These are phyloP conservation scores for Pseudopipra pipra DNA, from an alignment of 2,113 vertebrate genomes.

Conservation along the genomic window DNA sequence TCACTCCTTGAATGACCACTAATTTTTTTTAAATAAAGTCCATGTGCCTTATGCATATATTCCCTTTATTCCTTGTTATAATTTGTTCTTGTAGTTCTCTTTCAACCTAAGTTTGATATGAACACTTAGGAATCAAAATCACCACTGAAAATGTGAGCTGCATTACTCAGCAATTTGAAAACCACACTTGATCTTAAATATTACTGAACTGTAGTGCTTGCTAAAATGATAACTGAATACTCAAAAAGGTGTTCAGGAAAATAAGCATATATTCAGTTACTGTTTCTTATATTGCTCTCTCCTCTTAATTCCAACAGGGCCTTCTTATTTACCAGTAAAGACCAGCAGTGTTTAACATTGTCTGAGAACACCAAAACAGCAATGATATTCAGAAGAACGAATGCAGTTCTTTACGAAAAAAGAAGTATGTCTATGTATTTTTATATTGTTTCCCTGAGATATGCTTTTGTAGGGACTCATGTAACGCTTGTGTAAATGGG, in stretches of 20 bases:
- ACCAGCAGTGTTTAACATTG: constrained; percentile 60
- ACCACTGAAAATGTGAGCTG: not conserved
- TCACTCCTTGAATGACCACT: not conserved
- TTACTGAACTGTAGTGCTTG: not conserved
- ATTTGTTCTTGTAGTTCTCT: not conserved
- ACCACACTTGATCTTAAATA: not conserved
- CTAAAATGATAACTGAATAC: not conserved
- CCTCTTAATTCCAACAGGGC: constrained; percentile 52
- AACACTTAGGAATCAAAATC: not conserved
- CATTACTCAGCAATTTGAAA: not conserved
- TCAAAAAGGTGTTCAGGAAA: not conserved
- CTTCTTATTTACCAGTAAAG: constrained; percentile 67
- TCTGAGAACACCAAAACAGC: constrained; percentile 55
- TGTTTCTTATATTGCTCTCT: not conserved
- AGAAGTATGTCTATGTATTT: constrained; percentile 37
- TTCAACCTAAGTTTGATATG: not conserved
- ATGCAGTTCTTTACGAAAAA: constrained; percentile 63
- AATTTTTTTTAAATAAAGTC: not conserved
- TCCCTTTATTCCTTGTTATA: not conserved
- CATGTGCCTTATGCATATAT: not conserved
- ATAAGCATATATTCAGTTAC: not conserved
- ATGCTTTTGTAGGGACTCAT: not conserved
- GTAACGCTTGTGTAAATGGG: not conserved
- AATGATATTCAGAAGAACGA: constrained; percentile 49
- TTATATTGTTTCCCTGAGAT: not conserved